Evolutionary conservation across 2,797 vertebrate species (phyloP).

Genomic region (Semotilus atromaculatus): DNA sequence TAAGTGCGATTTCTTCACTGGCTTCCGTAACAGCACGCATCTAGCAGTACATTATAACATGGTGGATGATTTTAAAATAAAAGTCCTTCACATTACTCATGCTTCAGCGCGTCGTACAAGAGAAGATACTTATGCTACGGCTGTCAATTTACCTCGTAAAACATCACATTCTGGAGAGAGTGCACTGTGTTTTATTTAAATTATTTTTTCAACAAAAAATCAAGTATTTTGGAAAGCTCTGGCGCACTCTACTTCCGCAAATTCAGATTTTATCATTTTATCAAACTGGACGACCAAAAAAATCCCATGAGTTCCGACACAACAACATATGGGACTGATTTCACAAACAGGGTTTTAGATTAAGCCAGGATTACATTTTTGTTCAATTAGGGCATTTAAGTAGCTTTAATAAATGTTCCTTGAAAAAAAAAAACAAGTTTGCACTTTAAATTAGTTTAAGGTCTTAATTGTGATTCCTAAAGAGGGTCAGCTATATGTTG

Average conservation of each 20-base stretch:
- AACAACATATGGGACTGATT: background rate
- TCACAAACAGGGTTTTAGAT: no score
- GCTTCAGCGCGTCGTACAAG: background rate
- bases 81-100: slow-evolving; percentile 13
- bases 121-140: no score
- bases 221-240: background rate
- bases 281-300: slow-evolving; percentile 31
- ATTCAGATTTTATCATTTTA: background rate
- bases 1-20: background rate
- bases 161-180: background rate
- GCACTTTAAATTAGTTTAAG: background rate
- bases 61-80: slow-evolving; percentile 43
- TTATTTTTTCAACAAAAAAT: background rate
- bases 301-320: background rate
- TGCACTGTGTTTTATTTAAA: background rate
- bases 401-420: no score
- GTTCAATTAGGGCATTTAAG: no score
- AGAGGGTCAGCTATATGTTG: background rate
- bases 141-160: no score
- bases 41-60: background rate
- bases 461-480: background rate
- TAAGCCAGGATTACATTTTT: no score
- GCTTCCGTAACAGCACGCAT: background rate
- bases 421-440: background rate
- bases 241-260: background rate